Conservation (phyloP, 2,888 invertebrate genomes). For the Ornithoptera priamus region DNA sequence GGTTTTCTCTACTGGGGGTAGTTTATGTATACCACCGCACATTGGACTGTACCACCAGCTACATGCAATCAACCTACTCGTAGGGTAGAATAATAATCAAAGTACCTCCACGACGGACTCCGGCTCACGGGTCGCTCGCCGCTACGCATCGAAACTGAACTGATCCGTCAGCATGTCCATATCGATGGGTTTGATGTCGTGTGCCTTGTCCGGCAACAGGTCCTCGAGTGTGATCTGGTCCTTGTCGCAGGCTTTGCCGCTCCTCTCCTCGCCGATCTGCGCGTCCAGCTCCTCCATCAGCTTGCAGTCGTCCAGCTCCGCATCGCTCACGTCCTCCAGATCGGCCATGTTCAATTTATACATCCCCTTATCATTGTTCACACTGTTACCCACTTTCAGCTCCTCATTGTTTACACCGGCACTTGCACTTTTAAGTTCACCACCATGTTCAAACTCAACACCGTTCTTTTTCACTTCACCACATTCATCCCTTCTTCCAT, state of each 20-base stretch:
- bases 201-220: conserved; percentile 26
- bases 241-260: conserved; percentile 25
- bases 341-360: conserved; percentile 38
- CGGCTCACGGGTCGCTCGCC: too few relatives aligned
- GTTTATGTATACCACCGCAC: too few relatives aligned
- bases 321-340: conserved; percentile 40
- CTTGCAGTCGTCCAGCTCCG: conserved; percentile 45
- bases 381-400: not conserved
- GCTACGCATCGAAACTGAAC: conserved; percentile 26
- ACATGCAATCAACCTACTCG: too few relatives aligned
- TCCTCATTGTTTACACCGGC: not conserved
- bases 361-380: not conserved
- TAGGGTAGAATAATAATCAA: too few relatives aligned
- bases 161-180: conserved; percentile 47
- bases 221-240: conserved; percentile 31
- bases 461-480: not conserved
- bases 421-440: not conserved
- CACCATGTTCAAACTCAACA: not conserved
- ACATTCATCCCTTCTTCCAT: not conserved
- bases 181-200: conserved; percentile 37
- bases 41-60: too few relatives aligned
- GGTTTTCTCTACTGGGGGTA: too few relatives aligned
- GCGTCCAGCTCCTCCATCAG: conserved; percentile 47
- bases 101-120: too few relatives aligned
- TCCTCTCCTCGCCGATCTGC: conserved; percentile 39